Evolutionary conservation across 2,888 invertebrate genomes (phyloP), one percentile per base, ranked within the genome.

Genomic region (Amiota mariae): DNA sequence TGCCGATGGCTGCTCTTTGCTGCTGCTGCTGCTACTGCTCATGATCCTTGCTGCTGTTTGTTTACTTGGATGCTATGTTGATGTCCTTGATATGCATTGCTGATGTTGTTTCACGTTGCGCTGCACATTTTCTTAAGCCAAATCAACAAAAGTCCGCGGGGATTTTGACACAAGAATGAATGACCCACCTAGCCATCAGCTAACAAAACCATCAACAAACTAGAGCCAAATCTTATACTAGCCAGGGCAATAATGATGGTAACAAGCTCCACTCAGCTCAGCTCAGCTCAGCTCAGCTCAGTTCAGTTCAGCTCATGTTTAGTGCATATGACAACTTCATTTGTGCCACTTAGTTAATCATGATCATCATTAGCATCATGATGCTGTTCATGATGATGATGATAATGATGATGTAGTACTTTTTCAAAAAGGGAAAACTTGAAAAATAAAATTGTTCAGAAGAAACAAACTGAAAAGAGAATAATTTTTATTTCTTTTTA

Each of bases 371-470:
- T 3, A 24, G n/a, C n/a, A n/a, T 3, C 10, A 57, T 18, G 1
- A n/a, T 24, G 11, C 20, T 24, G 11, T 11, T 59, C 59, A n/a
- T 48, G 48, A 66, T 18, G 48, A 2, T 36, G 36, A 36, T 18
- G 48, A 47, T 66, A n/a, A n/a, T n/a, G 20, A 20, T 15, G 63
- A 15, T 63, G 63, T 46, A 10, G 77, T 84, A 82, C 83, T 86
- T 86, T 83, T 83, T 85, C 86, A 24, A 64, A 73, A 63, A 64
- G 59, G 79, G 73, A 74, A 82, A 82, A 85, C 74, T 81, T 71
- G 49, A 68, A 57, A 70, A 82, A 85, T 79, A 66, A 74, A 47
- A 68, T 51, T 81, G 85, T 80, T 78, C 78, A 81, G 72, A 73
- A 46, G 73, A 73, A 66, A 70, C 72, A 24, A 48, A 18, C 15